Base-by-base conservation (phyloP, 2,113 vertebrate species). In the Pygoscelis adeliae region DNA sequence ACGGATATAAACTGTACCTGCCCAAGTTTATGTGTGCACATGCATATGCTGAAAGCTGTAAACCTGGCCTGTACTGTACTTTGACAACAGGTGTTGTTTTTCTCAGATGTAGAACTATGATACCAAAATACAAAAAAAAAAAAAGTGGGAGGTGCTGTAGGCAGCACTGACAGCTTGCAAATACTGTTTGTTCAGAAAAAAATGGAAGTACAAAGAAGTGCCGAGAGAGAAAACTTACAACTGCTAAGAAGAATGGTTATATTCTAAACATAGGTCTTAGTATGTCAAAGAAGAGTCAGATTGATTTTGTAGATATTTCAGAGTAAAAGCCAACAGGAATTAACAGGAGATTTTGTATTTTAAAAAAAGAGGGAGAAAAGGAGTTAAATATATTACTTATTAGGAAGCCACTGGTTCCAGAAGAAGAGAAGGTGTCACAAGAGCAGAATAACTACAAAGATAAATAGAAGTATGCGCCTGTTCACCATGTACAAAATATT, bases 321-420 rank as follows among this genome's bases (percentile, higher is more conserved):
- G 26, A 52, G 16, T 78, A 81, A 59, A 89, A 89, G 14, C 13
- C 44, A 80, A 52, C 7, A 42, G 22, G 13, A 66, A 29, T 71
- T 55, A 71, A 70, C 10, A 34, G 19, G 13, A 71, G 6, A 49
- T 50, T 66, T 71, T 58, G 4, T 81, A 26, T 71, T 76, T 38
- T 10, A 4, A 8, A 46, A 20, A 40, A 15, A 25, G 1, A 6
- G 4, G 2, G 1, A 4, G 9, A 40, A 49, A 30, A 25, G 3
- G 29, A 30, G 30, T 80, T 61, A 55, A 47, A n/a, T 56, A 22
- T 56, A 6, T 58, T 56, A 58, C 14, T 36, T 61, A 18, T 18
- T 73, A 69, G 42, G 58, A 63, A 79, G 25, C 23, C 44, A 52
- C 17, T 47, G 26, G 5, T 71, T 82, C 36, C 34, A 67, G 63